Conservation (phyloP, 1,140 invertebrate species). For the Paraescarpia echinospica region DNA sequence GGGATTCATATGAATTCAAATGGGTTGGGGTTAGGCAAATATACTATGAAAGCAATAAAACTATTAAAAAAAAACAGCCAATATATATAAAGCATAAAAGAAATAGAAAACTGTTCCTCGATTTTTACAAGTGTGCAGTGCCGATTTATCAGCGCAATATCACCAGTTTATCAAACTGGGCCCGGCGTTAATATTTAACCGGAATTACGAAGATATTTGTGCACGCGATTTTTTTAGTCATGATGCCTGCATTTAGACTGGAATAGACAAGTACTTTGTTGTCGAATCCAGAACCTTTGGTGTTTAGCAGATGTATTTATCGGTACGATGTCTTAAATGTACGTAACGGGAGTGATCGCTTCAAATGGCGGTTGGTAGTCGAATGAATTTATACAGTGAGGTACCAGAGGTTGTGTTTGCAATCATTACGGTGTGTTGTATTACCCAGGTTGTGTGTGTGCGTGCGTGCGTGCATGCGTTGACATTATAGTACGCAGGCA, state of each 20-base stretch:
- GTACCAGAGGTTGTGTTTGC: neutral
- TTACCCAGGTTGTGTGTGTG: neutral
- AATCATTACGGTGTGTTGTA: neutral
- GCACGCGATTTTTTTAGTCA: neutral
- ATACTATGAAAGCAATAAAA: neutral
- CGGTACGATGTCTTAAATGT: neutral
- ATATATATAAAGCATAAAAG: neutral
- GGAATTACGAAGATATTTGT: neutral
- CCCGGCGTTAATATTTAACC: neutral
- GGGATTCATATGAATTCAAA: neutral
- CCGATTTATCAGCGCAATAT: neutral
- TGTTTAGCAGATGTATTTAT: neutral
- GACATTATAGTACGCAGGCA: neutral
- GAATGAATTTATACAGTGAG: neutral
- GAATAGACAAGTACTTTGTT: neutral
- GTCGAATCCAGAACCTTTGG: neutral
- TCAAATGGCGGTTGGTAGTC: neutral
- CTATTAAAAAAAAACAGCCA: neutral
- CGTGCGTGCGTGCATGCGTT: too few species aligned
- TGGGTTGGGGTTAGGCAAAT: neutral
- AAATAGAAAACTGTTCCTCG: neutral
- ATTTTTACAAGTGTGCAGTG: neutral
- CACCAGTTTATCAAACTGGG: neutral
- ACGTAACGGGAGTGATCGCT: neutral
- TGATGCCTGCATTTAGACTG: neutral